Conservation (phyloP, 2,113 vertebrate species). For the Hemiprocne comata region DNA sequence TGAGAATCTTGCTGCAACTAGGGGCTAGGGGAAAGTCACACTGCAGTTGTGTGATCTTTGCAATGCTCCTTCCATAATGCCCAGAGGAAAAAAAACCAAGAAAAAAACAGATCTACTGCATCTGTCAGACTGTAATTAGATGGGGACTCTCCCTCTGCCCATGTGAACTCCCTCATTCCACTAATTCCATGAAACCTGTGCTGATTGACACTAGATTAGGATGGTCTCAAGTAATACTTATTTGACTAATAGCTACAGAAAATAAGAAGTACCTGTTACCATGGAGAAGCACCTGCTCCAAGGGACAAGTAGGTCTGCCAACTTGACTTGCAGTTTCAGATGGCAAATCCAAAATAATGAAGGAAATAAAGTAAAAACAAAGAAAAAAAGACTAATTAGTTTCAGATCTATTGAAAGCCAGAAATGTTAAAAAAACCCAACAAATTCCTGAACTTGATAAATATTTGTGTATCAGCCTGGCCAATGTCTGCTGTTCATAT, state of each 20-base stretch:
- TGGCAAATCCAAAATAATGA: not conserved
- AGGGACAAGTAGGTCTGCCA: not conserved
- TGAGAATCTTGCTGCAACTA: not conserved
- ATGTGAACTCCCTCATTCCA: fast-evolving
- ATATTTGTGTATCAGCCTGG: not conserved
- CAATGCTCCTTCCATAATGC: not conserved
- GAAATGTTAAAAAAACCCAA: not conserved
- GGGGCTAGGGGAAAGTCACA: not conserved
- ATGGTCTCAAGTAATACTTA: not conserved
- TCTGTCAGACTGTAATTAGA: not conserved
- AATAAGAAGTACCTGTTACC: not conserved
- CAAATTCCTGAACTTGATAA: not conserved
- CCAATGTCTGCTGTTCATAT: not conserved
- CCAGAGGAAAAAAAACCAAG: too few relatives aligned
- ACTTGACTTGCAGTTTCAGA: not conserved
- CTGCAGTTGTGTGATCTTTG: not conserved
- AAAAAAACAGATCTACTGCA: not conserved
- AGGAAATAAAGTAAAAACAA: not conserved
- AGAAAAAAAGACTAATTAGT: not conserved
- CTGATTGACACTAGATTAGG: not conserved
- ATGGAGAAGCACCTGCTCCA: not conserved
- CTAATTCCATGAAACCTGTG: not conserved
- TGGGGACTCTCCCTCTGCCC: not conserved
- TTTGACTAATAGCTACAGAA: not conserved
- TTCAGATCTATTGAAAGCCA: not conserved